Conservation (phyloP, 2,113 vertebrate species). For the Australoheros scitulus region DNA sequence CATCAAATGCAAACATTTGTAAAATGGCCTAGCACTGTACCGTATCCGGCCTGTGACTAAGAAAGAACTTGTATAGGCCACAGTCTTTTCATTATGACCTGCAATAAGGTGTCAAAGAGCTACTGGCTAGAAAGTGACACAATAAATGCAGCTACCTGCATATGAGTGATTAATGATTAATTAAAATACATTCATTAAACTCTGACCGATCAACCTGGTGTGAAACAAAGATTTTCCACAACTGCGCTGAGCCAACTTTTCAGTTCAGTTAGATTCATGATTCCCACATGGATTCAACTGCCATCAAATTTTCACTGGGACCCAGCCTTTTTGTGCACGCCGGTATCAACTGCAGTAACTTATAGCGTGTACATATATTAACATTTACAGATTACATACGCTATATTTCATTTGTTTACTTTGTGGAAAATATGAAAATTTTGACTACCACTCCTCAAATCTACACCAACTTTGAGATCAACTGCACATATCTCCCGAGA, state of each 20-base stretch:
- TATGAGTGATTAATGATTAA: constrained; percentile 27
- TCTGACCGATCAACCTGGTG: background rate
- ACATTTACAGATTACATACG: background rate
- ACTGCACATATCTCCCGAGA: background rate
- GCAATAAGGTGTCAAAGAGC: constrained; percentile 1
- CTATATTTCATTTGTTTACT: background rate
- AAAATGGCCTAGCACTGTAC: background rate
- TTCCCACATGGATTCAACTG: too few relatives aligned
- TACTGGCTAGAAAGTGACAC: constrained; percentile 16
- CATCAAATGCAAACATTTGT: background rate
- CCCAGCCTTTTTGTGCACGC: background rate
- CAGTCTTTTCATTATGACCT: constrained; percentile 18
- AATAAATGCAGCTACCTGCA: constrained; percentile 24
- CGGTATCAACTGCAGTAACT: background rate
- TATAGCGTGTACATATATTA: background rate
- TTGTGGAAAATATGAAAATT: background rate
- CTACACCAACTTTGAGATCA: background rate
- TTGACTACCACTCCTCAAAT: background rate
- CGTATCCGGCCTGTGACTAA: constrained; percentile 2
- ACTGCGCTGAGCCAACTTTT: background rate
- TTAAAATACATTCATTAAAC: constrained; percentile 24
- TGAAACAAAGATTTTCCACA: background rate
- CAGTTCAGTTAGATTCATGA: too few relatives aligned
- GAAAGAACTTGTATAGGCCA: constrained; percentile 48
- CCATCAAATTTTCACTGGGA: too few relatives aligned